Percentiles rank a stretch among this genome's conserved stretches.
These are phyloP conservation scores for Mellilla xanthometata DNA, from an alignment of 2,888 invertebrate genomes.

Conservation along the genomic window DNA sequence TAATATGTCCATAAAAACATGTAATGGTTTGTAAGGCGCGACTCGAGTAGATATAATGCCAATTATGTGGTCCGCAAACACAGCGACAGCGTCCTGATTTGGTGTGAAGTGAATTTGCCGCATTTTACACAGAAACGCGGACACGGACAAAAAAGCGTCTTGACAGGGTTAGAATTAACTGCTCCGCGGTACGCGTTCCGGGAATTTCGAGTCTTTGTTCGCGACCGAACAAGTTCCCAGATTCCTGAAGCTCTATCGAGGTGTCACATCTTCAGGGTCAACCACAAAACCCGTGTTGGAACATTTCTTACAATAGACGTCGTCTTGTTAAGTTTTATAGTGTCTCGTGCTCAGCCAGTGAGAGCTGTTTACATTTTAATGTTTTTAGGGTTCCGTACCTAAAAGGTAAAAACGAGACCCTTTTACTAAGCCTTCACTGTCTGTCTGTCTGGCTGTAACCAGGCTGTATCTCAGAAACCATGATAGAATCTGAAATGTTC, in stretches of 20 bases:
- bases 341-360: too few relatives aligned
- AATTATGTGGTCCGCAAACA: constrained; percentile 24
- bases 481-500: too few relatives aligned
- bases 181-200: constrained; percentile 53
- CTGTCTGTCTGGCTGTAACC: too few relatives aligned
- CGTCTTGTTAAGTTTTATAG: too few relatives aligned
- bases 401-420: too few relatives aligned
- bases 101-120: constrained; percentile 47
- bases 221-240: constrained; percentile 45
- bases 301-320: constrained; percentile 16
- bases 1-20: constrained; percentile 19
- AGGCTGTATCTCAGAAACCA: too few relatives aligned
- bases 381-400: too few relatives aligned
- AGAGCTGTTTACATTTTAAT: too few relatives aligned
- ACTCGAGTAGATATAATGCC: constrained; percentile 19
- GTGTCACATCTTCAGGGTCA: constrained; percentile 47
- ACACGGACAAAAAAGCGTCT: constrained; percentile 40
- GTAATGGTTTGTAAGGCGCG: constrained; percentile 17
- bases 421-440: too few relatives aligned
- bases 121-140: constrained; percentile 40
- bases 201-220: constrained; percentile 60
- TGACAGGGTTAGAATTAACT: constrained; percentile 60
- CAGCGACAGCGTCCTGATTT: constrained; percentile 31
- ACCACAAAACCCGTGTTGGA: constrained; percentile 26
- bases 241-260: constrained; percentile 50